Base-by-base conservation (phyloP, 2,888 invertebrate species). In the Seira sanloemensis region DNA sequence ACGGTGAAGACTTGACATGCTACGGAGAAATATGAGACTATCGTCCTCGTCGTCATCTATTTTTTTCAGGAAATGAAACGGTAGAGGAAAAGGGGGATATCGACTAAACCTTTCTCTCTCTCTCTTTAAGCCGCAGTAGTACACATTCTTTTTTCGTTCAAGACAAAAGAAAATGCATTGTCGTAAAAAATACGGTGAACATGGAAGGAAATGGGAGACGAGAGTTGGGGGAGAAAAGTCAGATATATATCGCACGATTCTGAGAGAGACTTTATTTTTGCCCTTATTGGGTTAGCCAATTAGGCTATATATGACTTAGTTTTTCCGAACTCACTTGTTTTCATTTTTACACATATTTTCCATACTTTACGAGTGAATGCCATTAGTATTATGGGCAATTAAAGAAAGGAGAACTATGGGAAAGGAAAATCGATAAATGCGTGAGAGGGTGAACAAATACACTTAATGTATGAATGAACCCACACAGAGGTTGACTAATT, bases 161-260 rank as follows among this genome's bases (percentile, higher is more conserved):
- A 19, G 69, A 16, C 27, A n/a, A 37, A 24, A 2, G 18, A 69
- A 78, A 69, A 58, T 78, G 68, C 78, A 78, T 23, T 78, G 78
- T 78, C 78, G 24, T 78, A 78, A 78, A 37, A 37, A 37, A n/a
- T n/a, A n/a, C n/a, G n/a, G n/a, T n/a, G n/a, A n/a, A 37, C 37
- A 12, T 37, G 37, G 12, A 37, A 37, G 12, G 12, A 37, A n/a
- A n/a, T n/a, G n/a, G n/a, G n/a, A 37, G 5, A 37, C 37, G 12
- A 37, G 37, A 37, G 37, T 37, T 37, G 4, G 37, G 4, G 12
- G 12, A 37, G 37, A 12, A 12, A 12, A 37, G 37, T 7, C 37
- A 37, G 4, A n/a, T n/a, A n/a, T 37, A 37, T 37, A 37, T 37
- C 37, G 37, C 37, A 7, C 37, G 12, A 37, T 37, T 37, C n/a